Conservation (phyloP, 2,113 vertebrate genomes). For the Peucedramus taeniatus region DNA sequence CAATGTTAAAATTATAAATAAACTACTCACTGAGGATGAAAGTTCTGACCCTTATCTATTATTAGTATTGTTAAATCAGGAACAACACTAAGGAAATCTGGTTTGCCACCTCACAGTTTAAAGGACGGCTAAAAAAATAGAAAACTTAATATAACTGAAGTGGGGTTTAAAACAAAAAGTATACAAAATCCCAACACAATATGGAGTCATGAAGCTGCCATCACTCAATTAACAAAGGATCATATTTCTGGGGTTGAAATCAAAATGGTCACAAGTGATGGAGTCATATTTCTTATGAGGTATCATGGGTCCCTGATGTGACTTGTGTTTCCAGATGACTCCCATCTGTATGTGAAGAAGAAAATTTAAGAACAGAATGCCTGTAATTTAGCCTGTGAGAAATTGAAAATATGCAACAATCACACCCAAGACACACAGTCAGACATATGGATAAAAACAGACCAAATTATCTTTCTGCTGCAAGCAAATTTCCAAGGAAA, state of each 20-base stretch:
- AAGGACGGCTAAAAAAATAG: neutral
- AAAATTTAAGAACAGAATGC: neutral
- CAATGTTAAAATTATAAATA: neutral
- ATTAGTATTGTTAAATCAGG: neutral
- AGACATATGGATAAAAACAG: neutral
- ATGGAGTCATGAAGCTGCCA: neutral
- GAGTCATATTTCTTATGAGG: neutral
- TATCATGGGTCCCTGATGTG: neutral
- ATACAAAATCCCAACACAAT: neutral
- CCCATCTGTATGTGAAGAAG: neutral
- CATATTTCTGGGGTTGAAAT: neutral
- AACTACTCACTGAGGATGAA: neutral
- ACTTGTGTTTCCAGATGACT: neutral
- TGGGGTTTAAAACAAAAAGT: neutral
- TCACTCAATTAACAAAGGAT: neutral
- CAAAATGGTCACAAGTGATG: neutral
- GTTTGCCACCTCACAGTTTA: neutral
- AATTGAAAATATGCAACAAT: neutral
- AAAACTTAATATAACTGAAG: neutral
- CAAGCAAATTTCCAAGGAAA: neutral
- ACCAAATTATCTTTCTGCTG: neutral
- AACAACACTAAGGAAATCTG: neutral
- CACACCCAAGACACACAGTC: neutral
- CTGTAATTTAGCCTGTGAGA: neutral
- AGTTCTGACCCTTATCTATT: neutral